Base-by-base conservation (phyloP, 1,140 invertebrate genomes). In the Drosophila pseudoobscura region DNA sequence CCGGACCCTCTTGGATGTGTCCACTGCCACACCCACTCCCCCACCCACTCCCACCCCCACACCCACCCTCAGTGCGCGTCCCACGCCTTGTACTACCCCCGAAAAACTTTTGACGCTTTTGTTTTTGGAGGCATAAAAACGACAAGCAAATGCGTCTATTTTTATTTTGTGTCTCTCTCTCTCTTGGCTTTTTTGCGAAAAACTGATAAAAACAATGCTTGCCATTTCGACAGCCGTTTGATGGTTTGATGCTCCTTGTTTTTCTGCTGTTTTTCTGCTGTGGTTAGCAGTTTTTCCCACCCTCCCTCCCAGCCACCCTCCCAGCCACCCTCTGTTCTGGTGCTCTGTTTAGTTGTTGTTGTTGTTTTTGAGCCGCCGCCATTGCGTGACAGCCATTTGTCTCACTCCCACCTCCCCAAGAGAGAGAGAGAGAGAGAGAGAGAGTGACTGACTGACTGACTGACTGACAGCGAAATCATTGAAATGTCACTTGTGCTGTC, bases 401-500 rank as follows among this genome's bases (percentile, higher is more conserved):
- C 71, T 68, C 65, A 13, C 24, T 49, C 59, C 24, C 50, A 20
- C 26, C 47, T 2, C 35, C 46, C 17, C 3, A 8, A 24, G 4
- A 6, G n/a, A 60, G 50, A 55, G 69, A 55, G 69, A 54, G 68
- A 50, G 41, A 39, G 66, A 29, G 20, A 6, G 64, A n/a, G 22
- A 24, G 49, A 13, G 1, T 1, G 64, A 69, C 49, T 1, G 64
- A 69, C 45, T 58, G 60, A 31, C 61, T 75, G 73, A 66, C 73
- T 75, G 73, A 68, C 61, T 75, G 74, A 77, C 75, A 77, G 73
- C 73, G 53, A 77, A 77, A 77, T 76, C 74, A 77, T 77, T 77
- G 73, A 77, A 77, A 77, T 77, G 75, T 77, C 73, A 77, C 75
- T 77, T 77, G 73, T 62, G 73, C 74, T 76, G 74, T 76, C 74